Evolutionary conservation across 37 sponge, comb jelly and placozoan genomes (phyloP).

Genomic region (Cladorhizidae sp.): DNA sequence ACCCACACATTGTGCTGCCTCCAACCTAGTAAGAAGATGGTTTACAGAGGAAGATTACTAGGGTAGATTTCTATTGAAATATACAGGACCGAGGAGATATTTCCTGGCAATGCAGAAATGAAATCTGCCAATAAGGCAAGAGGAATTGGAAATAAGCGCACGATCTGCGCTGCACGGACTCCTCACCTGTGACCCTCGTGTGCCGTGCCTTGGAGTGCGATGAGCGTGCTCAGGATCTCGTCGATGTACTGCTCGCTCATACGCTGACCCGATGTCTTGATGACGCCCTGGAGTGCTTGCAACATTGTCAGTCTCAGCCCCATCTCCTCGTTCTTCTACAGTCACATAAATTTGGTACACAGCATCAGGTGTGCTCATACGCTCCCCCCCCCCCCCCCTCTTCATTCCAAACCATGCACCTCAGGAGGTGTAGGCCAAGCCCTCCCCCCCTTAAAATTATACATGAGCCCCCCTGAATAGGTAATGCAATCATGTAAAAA

Average conservation of each 20-base stretch:
- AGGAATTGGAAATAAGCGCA: no score
- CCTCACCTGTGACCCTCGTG: constrained; percentile 38
- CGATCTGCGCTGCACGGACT: no score
- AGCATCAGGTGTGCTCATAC: no score
- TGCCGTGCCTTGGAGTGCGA: constrained; percentile 37
- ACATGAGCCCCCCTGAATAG: no score
- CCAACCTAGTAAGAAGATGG: not conserved
- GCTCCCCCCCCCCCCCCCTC: no score
- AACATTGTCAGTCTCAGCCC: constrained; percentile 42
- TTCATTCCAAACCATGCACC: no score
- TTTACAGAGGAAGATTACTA: not conserved
- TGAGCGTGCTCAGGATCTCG: constrained; percentile 47
- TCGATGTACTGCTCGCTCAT: constrained; percentile 43
- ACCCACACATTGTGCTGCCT: constrained; percentile 50
- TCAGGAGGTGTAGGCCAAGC: no score
- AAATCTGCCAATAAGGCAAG: not conserved
- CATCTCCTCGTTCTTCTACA: constrained; percentile 26
- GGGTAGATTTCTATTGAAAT: not conserved
- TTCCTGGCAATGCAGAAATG: not conserved
- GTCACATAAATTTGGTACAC: not conserved
- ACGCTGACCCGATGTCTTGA: constrained; percentile 25
- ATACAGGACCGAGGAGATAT: not conserved
- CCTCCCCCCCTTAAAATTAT: no score
- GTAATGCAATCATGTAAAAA: no score
- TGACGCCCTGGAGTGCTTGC: constrained; percentile 53